These are phyloP conservation scores for Grapholita molesta DNA, from an alignment of 1,140 invertebrate genomes.

Conservation along the genomic window DNA sequence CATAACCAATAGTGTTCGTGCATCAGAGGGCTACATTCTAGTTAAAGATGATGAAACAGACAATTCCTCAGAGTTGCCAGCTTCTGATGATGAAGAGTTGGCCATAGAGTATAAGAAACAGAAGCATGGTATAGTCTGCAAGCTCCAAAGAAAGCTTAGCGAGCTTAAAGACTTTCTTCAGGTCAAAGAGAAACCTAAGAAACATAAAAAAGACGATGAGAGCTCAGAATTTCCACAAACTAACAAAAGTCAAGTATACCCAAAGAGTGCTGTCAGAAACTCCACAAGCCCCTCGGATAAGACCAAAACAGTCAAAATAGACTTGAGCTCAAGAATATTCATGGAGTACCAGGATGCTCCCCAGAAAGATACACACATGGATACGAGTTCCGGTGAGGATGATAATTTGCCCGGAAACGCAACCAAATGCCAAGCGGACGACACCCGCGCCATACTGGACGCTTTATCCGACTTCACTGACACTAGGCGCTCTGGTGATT, in stretches of 20 bases:
- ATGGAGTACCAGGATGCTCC: neutral
- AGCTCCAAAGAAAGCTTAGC: neutral
- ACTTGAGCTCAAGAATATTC: neutral
- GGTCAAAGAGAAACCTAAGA: neutral
- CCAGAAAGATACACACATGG: neutral
- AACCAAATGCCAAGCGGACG: constrained; percentile 44
- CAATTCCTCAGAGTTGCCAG: neutral
- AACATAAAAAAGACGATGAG: neutral
- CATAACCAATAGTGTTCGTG: neutral
- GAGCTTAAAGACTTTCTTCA: neutral
- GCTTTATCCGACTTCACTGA: constrained; percentile 59
- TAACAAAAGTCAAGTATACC: too few species aligned
- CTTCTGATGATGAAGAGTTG: neutral
- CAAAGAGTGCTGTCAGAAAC: neutral
- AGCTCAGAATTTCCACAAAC: neutral
- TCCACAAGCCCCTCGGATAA: neutral
- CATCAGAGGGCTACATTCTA: neutral
- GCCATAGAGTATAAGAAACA: neutral
- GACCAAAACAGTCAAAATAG: neutral
- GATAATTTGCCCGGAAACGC: constrained; percentile 22
- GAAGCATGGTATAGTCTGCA: neutral
- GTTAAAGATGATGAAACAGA: neutral
- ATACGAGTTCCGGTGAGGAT: neutral
- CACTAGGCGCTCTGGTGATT: neutral
- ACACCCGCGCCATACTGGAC: constrained; percentile 55